Base-by-base conservation (phyloP, 2,113 vertebrate species). In the Fregata magnificens region DNA sequence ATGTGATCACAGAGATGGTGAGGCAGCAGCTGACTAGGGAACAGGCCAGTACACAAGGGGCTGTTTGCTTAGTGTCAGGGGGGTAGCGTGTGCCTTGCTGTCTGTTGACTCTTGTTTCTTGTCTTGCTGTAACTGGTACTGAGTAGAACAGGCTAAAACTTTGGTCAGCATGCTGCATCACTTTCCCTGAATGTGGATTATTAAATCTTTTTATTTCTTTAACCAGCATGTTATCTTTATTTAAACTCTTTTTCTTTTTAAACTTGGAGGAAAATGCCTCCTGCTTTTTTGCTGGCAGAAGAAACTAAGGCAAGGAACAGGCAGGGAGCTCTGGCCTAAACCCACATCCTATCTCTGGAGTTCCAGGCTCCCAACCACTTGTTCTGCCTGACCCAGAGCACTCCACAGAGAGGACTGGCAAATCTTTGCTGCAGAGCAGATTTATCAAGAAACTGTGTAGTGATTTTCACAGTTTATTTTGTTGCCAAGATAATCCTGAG, bases 401-500 rank as follows among this genome's bases (percentile, higher is more conserved):
- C 65, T 88, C 34, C 0, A 0, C 34, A 29, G 72, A 25, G 63
- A 59, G 18, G 5, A 10, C 29, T 61, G 74, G 44, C 67, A 90
- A 19, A 52, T 34, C 78, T 24, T 45, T 1, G 0, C 76, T 45
- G 65, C 78, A 25, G 31, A 91, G 81, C 70, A 61, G 49, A 58
- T 86, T 85, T 92, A 65, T 32, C 62, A 28, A 55, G 81, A 59
- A 56, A 29, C 90, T 31, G 18, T 52, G 65, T 78, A 45, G 62
- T 32, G 81, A 91, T 91, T 88, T 80, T 86, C 83, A 70, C 73
- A 58, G 82, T 67, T 88, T 78, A 2, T 49, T 67, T 47, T 28
- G 45, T 65, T 94, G 94, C 92, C 92, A 87, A 66, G 90, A 82
- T 80, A 72, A 87, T 88, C 77, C 74, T 22, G 71, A 88, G 71